phyloP scores from a whole-genome alignment of 2,797 vertebrate genomes.

The Syndactyla subalaris region DNA sequence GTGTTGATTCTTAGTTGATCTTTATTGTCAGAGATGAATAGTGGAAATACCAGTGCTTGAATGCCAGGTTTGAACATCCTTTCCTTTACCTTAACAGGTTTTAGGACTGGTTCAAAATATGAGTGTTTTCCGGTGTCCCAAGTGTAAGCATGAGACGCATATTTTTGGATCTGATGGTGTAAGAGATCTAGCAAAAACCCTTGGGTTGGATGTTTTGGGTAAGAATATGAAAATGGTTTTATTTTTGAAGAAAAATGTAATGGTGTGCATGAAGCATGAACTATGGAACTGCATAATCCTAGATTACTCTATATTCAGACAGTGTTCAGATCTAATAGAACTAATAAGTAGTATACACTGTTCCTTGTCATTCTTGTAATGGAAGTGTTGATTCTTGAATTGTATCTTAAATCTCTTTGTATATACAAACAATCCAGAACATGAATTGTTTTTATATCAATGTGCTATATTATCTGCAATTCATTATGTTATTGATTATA shows the following conservation, averaged over 20 bases:
- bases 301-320: neutral
- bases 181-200: conserved; percentile 81
- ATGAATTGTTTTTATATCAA: neutral
- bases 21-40: neutral
- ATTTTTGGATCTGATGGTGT: conserved; percentile 94
- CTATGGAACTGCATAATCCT: neutral
- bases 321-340: neutral
- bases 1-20: neutral
- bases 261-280: neutral
- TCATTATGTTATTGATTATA: neutral
- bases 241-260: neutral
- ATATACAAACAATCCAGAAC: neutral
- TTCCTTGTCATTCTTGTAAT: neutral
- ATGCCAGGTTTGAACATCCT: neutral
- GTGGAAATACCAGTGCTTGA: neutral
- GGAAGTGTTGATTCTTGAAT: neutral
- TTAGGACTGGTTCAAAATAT: conserved; percentile 97
- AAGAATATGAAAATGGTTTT: conserved; percentile 23
- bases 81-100: conserved; percentile 80
- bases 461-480: neutral
- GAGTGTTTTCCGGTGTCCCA: conserved; percentile 97
- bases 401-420: neutral
- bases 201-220: conserved; percentile 89
- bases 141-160: conserved; percentile 90
- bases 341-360: neutral